Conservation (phyloP, 2,797 vertebrate species). For the Austrolebias charrua region DNA sequence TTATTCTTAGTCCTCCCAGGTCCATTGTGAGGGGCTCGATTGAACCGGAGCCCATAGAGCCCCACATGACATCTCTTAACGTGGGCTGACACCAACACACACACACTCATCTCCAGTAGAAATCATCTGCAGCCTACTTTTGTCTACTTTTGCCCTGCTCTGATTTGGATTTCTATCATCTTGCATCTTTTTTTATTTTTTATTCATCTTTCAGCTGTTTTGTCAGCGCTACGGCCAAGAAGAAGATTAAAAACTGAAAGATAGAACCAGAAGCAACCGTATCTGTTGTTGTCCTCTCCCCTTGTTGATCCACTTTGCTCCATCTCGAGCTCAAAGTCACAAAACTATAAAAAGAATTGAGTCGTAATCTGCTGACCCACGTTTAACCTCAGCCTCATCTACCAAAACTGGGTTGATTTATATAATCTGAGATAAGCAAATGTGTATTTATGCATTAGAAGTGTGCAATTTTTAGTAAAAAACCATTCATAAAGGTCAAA, state of each 20-base stretch:
- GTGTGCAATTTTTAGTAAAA: neutral
- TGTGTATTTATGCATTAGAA: neutral
- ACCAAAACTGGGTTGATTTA: neutral
- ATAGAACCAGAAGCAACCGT: neutral
- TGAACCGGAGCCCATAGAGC: constrained; percentile 28
- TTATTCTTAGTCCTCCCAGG: constrained; percentile 63
- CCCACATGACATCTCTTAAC: constrained; percentile 10
- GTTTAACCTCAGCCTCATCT: constrained; percentile 13
- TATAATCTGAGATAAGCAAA: neutral
- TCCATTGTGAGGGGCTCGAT: constrained; percentile 17
- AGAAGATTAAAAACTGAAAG: neutral
- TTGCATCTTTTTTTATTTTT: neutral
- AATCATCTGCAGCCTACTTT: neutral
- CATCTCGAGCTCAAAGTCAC: too few species aligned
- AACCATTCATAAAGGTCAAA: neutral
- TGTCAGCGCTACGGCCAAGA: neutral
- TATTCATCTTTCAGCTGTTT: neutral
- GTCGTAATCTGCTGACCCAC: neutral
- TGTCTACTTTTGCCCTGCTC: constrained; percentile 8
- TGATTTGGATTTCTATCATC: neutral
- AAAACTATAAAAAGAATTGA: too few species aligned
- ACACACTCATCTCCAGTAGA: neutral
- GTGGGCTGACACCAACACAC: constrained; percentile 30
- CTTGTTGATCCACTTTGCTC: too few species aligned
- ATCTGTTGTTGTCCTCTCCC: neutral